phyloP scores from a whole-genome alignment of 2,888 invertebrate genomes.

The Caradrina clavipalpis region DNA sequence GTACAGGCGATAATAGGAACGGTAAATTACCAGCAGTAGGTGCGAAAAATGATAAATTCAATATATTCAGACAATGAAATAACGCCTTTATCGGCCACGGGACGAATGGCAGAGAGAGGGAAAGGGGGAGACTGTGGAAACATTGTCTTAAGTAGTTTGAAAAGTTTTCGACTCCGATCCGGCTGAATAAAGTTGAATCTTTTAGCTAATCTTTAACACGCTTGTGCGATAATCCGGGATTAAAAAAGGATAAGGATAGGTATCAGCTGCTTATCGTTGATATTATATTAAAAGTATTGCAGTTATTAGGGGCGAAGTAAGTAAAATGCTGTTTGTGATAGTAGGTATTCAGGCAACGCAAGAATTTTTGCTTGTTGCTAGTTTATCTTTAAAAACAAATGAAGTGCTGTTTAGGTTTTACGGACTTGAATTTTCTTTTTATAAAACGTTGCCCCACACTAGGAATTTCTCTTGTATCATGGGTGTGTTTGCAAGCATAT shows the following conservation, averaged over 20 bases:
- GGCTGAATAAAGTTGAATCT: constrained; percentile 51
- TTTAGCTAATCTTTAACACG: constrained; percentile 53
- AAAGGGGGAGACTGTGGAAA: constrained; percentile 35
- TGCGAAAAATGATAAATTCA: neutral
- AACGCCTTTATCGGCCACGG: constrained; percentile 26
- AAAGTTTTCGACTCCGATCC: constrained; percentile 49
- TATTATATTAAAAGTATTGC: constrained; percentile 18
- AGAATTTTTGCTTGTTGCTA: neutral
- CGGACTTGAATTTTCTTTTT: too few species aligned
- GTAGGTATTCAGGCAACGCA: neutral
- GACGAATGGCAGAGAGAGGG: constrained; percentile 24
- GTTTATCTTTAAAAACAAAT: neutral
- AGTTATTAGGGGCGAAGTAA: neutral
- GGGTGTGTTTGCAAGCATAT: too few species aligned
- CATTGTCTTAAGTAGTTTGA: constrained; percentile 48
- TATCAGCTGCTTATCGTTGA: constrained; percentile 31
- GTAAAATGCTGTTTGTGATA: neutral
- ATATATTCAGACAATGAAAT: constrained; percentile 18
- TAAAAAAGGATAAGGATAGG: constrained; percentile 23
- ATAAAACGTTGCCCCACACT: too few species aligned
- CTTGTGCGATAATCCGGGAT: constrained; percentile 40
- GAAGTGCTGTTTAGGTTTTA: neutral
- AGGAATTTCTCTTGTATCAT: too few species aligned
- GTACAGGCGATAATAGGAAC: neutral
- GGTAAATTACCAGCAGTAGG: neutral